Evolutionary conservation across 2,113 vertebrate genomes (phyloP), one percentile per base, ranked within the genome.

Genomic region (Micronisus gabar): DNA sequence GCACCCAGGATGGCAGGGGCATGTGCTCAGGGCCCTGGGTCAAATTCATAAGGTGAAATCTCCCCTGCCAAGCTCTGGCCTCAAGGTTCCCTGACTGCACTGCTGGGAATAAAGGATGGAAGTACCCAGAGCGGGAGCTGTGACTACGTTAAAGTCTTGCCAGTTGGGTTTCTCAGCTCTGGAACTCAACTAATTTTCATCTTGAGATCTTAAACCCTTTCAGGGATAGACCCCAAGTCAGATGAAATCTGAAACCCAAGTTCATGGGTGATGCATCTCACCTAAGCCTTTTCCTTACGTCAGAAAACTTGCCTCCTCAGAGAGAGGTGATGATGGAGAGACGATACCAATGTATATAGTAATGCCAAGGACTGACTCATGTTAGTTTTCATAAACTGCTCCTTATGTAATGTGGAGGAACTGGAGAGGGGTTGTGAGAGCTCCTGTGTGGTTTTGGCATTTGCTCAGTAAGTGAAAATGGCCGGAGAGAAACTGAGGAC

Each of bases 1-100:
- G 1, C 0, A 2, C 7, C 20, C 7, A 9, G 27, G 16, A 40
- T 48, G 27, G 25, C 58, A 68, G 26, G 5, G 7, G 1, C 23
- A n/a, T 45, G 20, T 50, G 15, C 30, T 79, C 14, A 55, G 22
- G 5, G 16, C 21, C 47, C 63, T 58, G 26, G 14, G 19, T 43
- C 14, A 40, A 30, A 82, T 27, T 76, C n/a, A 9, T 36, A 6
- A 50, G 26, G 15, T 80, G 48, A 67, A 67, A 80, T 71, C 19
- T 82, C 7, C 10, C n/a, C 26, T 29, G 13, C 15, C 45, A 66
- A 47, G 7, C 58, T 48, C 23, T 3, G 15, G 15, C 38, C 30
- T 89, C 63, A 66, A 36, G 34, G 16, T 27, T 76, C 45, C 16
- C 13, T 53, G 27, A 12, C 6, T 40, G 32, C 3, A 2, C 32